These are phyloP conservation scores for Callorhinus ursinus DNA, from an alignment of 2,113 vertebrate species.

Conservation along the genomic window DNA sequence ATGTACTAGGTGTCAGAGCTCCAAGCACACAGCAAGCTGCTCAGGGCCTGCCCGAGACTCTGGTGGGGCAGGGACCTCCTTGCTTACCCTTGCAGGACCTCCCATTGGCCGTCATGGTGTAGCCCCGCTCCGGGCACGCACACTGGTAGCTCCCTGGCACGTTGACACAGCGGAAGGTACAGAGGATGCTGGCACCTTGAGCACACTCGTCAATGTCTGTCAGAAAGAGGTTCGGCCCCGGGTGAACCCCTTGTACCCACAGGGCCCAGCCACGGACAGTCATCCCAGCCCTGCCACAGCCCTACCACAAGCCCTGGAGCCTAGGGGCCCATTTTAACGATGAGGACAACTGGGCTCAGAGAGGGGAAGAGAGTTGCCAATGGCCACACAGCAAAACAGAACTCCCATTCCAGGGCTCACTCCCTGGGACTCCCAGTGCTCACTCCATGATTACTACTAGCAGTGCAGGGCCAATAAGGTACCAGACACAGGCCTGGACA, in stretches of 20 bases:
- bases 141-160: constrained; percentile 95
- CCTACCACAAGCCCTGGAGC: background rate
- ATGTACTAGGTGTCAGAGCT: fast-evolving
- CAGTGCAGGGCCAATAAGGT: fast-evolving
- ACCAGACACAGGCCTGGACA: fast-evolving
- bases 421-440: too few species aligned
- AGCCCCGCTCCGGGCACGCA: constrained; percentile 92
- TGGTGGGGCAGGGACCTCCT: fast-evolving
- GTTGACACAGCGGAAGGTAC: constrained; percentile 94
- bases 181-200: constrained; percentile 92
- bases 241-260: background rate
- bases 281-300: background rate
- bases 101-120: constrained; percentile 91
- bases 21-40: fast-evolving
- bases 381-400: background rate
- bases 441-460: fast-evolving
- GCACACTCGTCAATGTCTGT: constrained; percentile 96
- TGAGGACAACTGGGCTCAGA: background rate
- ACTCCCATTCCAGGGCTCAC: fast-evolving
- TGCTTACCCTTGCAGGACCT: constrained; percentile 93
- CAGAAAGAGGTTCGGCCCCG: background rate
- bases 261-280: background rate
- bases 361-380: background rate
- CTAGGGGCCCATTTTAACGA: background rate
- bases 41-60: background rate